These are phyloP conservation scores for Drosophila prosaltans DNA, from an alignment of 1,140 invertebrate genomes.

Conservation along the genomic window DNA sequence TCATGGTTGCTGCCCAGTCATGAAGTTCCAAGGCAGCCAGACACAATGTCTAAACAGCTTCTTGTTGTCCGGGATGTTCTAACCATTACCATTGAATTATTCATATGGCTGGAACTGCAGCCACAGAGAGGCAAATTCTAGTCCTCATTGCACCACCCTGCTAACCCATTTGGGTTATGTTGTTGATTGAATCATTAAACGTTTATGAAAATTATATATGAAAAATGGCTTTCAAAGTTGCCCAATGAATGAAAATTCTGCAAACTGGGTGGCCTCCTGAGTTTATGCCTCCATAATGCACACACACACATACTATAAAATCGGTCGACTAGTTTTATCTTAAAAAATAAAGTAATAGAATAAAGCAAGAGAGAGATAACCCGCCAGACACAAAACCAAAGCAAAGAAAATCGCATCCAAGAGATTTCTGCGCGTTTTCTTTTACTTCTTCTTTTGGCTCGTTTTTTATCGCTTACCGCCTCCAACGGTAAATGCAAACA, in stretches of 20 bases:
- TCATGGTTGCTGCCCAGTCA: no score
- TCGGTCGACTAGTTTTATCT: not conserved
- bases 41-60: constrained; percentile 25
- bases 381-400: not conserved
- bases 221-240: constrained; percentile 13
- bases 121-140: constrained; percentile 13
- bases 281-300: constrained; percentile 10
- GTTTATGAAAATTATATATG: constrained; percentile 58
- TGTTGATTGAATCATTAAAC: constrained; percentile 59
- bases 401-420: constrained; percentile 28
- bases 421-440: constrained; percentile 25
- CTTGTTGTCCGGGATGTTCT: not conserved
- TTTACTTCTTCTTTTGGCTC: not conserved
- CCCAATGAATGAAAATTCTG: not conserved
- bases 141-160: not conserved
- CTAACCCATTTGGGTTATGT: constrained; percentile 22
- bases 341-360: not conserved
- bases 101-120: constrained; percentile 44
- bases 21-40: constrained; percentile 46
- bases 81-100: constrained; percentile 45
- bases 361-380: no score
- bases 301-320: not conserved
- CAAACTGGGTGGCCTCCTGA: constrained; percentile 7
- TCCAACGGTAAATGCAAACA: constrained; percentile 51
- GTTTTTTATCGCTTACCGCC: constrained; percentile 38